Conservation (phyloP, 2,888 invertebrate species). For the Cyrtodaria siliqua region DNA sequence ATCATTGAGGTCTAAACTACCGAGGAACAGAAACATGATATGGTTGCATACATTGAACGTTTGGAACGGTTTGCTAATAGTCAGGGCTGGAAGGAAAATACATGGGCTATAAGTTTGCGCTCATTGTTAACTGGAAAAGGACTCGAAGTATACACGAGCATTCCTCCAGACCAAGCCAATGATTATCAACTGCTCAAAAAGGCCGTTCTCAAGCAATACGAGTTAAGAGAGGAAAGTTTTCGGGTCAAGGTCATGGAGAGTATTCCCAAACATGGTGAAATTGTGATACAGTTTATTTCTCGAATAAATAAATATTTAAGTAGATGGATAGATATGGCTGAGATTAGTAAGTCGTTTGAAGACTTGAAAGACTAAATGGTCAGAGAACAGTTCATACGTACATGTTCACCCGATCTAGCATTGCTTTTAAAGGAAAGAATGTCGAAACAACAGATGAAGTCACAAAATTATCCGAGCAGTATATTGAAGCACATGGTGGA, state of each 20-base stretch:
- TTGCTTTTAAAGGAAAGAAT: slow-evolving; percentile 18
- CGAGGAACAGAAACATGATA: slow-evolving; percentile 34
- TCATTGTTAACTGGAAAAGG: slow-evolving; percentile 34
- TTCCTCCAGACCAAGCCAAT: slow-evolving; percentile 18
- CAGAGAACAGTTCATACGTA: slow-evolving; percentile 20
- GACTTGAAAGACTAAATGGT: slow-evolving; percentile 14
- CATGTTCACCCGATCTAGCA: slow-evolving; percentile 11
- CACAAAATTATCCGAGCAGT: slow-evolving; percentile 15
- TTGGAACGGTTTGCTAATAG: slow-evolving; percentile 31
- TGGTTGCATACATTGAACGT: slow-evolving; percentile 21
- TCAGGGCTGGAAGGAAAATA: slow-evolving; percentile 21
- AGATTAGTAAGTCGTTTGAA: slow-evolving; percentile 8
- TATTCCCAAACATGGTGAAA: slow-evolving; percentile 24
- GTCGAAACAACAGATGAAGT: slow-evolving; percentile 10
- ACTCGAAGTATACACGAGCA: slow-evolving; percentile 42
- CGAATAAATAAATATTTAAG: slow-evolving; percentile 7
- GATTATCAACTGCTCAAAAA: slow-evolving; percentile 26
- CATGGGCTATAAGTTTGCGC: slow-evolving; percentile 41
- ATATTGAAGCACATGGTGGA: slow-evolving; percentile 32
- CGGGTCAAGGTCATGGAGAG: slow-evolving; percentile 15
- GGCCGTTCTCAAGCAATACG: slow-evolving; percentile 23
- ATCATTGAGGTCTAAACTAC: no score
- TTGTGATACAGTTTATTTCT: slow-evolving; percentile 21
- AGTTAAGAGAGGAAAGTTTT: slow-evolving; percentile 34
- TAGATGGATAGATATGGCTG: slow-evolving; percentile 19